Evolutionary conservation across 2,888 invertebrate species (phyloP).

Genomic region (Brassicogethes aeneus): DNA sequence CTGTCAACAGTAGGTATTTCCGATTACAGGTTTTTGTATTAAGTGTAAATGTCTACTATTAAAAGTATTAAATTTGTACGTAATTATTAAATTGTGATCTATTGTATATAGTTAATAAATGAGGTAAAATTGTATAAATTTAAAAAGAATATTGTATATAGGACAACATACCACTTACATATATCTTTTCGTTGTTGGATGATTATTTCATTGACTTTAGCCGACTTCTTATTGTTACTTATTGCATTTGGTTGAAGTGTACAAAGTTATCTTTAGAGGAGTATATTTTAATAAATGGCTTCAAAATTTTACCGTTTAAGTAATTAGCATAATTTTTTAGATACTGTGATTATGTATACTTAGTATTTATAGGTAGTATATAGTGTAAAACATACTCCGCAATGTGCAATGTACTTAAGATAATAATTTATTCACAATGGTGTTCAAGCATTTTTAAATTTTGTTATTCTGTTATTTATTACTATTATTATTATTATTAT

Average conservation of each 20-base stretch:
- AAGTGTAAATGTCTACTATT: not conserved
- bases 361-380: constrained; percentile 32
- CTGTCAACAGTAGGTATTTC: too few species aligned
- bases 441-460: constrained; percentile 17
- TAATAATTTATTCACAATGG: constrained; percentile 18
- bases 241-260: constrained; percentile 10
- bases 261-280: constrained; percentile 17
- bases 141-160: constrained; percentile 20
- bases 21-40: not conserved
- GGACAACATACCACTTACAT: too few species aligned
- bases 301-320: constrained; percentile 14
- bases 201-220: not conserved
- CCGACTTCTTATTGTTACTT: not conserved
- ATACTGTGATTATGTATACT: constrained; percentile 39
- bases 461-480: constrained; percentile 12
- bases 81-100: constrained; percentile 41
- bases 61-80: constrained; percentile 30
- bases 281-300: constrained; percentile 29
- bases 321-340: constrained; percentile 31
- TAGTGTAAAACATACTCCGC: constrained; percentile 29
- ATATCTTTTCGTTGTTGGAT: too few species aligned
- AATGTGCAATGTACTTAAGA: constrained; percentile 23
- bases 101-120: constrained; percentile 31
- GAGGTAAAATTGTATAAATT: constrained; percentile 20
- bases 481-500: constrained; percentile 1